These are phyloP conservation scores for Poecilia latipinna DNA, from an alignment of 2,113 vertebrate genomes.

Conservation along the genomic window DNA sequence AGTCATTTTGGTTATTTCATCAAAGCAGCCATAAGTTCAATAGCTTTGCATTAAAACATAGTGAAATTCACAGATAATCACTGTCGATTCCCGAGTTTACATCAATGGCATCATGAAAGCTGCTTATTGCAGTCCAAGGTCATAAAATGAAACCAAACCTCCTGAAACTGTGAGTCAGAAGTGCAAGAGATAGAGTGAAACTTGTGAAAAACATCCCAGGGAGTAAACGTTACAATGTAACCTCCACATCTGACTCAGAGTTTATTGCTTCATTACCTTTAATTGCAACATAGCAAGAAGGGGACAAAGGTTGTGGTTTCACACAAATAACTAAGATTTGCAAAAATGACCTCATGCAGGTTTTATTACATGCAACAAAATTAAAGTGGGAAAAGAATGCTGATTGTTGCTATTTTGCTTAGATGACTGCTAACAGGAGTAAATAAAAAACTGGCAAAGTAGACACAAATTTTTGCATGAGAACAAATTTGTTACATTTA, in stretches of 20 bases:
- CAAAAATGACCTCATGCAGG: not conserved
- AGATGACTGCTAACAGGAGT: not conserved
- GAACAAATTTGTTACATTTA: not conserved
- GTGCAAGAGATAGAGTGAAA: not conserved
- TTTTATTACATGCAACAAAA: too few species aligned
- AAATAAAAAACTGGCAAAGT: not conserved
- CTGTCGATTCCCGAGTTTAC: not conserved
- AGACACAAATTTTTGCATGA: not conserved
- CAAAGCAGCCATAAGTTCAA: not conserved
- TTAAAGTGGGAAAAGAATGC: not conserved
- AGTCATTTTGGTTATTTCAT: not conserved
- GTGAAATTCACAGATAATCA: not conserved
- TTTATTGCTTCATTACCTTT: not conserved
- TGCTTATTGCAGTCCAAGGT: not conserved
- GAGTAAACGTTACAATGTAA: not conserved
- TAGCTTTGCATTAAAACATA: not conserved
- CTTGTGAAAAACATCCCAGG: not conserved
- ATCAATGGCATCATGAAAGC: not conserved
- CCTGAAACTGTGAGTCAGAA: not conserved
- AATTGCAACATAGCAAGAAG: not conserved
- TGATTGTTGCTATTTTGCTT: not conserved
- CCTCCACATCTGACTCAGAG: not conserved
- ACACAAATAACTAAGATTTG: not conserved
- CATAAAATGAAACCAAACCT: not conserved
- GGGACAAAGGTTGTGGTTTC: not conserved